Conservation (phyloP, 2,113 vertebrate genomes). For the Gymnobelideus leadbeateri region DNA sequence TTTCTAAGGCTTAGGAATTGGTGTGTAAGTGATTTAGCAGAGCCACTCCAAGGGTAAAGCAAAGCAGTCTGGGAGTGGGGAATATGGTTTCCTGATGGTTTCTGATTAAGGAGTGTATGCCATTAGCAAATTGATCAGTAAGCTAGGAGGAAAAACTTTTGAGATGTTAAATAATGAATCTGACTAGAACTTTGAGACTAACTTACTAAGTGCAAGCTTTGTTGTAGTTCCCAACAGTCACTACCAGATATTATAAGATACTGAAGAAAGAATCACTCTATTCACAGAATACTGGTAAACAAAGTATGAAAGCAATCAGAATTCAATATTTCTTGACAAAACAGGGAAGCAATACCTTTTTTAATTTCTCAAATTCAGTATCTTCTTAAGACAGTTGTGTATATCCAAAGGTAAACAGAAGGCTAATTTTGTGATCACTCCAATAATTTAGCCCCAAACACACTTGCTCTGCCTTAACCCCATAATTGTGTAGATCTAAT, state of each 20-base stretch:
- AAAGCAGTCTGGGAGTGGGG: not conserved
- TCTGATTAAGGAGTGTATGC: slow-evolving; percentile 54
- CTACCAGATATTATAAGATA: not conserved
- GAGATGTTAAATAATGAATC: slow-evolving; percentile 40
- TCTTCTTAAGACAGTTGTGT: not conserved
- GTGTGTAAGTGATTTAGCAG: slow-evolving; percentile 25
- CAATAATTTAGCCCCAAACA: not conserved
- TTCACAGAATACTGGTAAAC: not conserved
- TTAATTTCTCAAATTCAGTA: slow-evolving; percentile 18
- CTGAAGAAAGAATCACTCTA: rapidly evolving
- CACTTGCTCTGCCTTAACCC: not conserved
- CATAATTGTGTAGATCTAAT: not conserved
- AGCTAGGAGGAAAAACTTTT: not conserved
- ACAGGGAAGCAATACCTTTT: not conserved
- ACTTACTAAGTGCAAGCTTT: not conserved
- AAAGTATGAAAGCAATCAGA: not conserved
- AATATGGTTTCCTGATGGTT: slow-evolving; percentile 43
- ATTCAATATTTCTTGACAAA: not conserved
- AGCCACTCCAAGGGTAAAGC: slow-evolving; percentile 11
- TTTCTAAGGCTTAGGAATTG: slow-evolving; percentile 50
- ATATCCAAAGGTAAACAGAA: slow-evolving; percentile 7
- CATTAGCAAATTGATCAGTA: slow-evolving; percentile 61
- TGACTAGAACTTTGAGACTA: not conserved
- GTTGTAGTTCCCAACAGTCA: not conserved
- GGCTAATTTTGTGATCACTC: not conserved